Base-by-base conservation (phyloP, 2,888 invertebrate species). In the Synanthedon vespiformis region DNA sequence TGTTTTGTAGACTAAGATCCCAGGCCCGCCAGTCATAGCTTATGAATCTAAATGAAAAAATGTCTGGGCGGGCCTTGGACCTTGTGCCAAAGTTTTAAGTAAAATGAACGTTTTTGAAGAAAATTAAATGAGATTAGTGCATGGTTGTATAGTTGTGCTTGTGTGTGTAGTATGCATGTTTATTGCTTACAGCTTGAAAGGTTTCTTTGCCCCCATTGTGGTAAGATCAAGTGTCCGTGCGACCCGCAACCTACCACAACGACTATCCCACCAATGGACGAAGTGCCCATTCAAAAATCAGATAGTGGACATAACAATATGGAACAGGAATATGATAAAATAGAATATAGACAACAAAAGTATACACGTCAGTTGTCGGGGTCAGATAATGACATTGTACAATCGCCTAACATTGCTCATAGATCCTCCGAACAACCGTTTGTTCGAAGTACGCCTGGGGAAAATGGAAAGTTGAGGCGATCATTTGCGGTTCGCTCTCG, bases 201-300 rank as follows among this genome's bases (percentile, higher is more conserved):
- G 83, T 91, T 90, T 90, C 90, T 91, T 88, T 91, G 91, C 89
- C 89, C 89, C 80, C 89, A 90, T 71, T 91, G 91, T 89, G 90
- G 89, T 86, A 90, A 89, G 79, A 88, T 91, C 80, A 91, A 90
- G 82, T 91, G 91, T 78, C 81, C 87, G 78, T 91, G 91, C 78
- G 78, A 79, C 48, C 70, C 59, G 52, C 60, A 61, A 51, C 55
- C 72, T 40, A 59, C 65, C 41, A 66, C 63, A 41, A 40, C 51
- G 14, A 40, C 8, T n/a, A 10, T 40, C 40, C 13, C 40, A 59
- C 64, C 58, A 62, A 59, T 55, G 54, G 57, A 59, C 55, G 64
- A 62, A 56, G 53, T 34, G 10, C 34, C 55, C 57, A 54, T 53
- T 50, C 13, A 57, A 47, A 67, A 57, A 51, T 54, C 58, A 57